Percentiles rank a stretch among this genome's conserved stretches.
These are phyloP conservation scores for Catocala nupta DNA, from an alignment of 2,888 invertebrate genomes.

Conservation along the genomic window DNA sequence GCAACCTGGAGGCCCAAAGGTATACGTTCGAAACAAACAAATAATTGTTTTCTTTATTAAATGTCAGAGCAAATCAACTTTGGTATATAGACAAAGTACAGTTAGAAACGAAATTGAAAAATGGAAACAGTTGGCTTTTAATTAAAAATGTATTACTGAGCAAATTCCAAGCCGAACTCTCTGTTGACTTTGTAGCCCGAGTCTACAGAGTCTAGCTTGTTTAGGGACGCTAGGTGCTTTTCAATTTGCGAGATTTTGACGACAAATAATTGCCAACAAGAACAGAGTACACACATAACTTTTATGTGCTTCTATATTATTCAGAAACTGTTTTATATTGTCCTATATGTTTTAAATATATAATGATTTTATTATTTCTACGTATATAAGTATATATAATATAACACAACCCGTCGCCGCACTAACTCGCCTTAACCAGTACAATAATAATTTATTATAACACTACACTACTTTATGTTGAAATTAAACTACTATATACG, in stretches of 20 bases:
- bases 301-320: no score
- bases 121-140: constrained; percentile 31
- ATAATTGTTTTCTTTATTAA: constrained; percentile 56
- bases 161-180: constrained; percentile 1
- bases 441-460: no score
- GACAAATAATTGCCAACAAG: no score
- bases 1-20: constrained; percentile 27
- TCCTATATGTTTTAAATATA: no score
- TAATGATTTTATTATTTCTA: no score
- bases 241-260: neutral
- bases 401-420: no score
- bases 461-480: no score
- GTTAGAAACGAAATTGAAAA: constrained; percentile 35
- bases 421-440: no score
- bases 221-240: neutral
- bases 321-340: no score
- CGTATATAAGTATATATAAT: no score
- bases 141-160: constrained; percentile 26
- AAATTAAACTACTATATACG: no score
- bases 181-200: neutral
- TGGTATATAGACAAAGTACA: constrained; percentile 48
- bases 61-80: constrained; percentile 51
- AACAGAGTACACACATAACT: no score
- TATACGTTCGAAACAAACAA: constrained; percentile 42
- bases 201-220: neutral